Evolutionary conservation across 2,888 invertebrate genomes (phyloP).

Genomic region (Rhyacophila evoluta): DNA sequence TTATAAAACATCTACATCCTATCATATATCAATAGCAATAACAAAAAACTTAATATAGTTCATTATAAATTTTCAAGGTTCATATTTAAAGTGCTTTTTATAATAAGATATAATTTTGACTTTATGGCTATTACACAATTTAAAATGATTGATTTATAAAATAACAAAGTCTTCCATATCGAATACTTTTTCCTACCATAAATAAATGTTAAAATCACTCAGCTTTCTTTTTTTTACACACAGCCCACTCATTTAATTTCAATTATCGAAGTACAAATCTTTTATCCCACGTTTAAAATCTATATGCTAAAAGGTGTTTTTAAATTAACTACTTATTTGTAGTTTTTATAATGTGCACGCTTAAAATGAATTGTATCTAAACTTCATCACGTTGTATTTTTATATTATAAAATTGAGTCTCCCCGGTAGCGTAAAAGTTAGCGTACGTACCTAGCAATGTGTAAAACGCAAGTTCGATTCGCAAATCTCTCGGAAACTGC

Average conservation of each 20-base stretch:
- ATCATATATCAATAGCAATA: not conserved
- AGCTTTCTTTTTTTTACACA: not conserved
- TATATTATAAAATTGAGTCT: too few relatives aligned
- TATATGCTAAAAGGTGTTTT: too few relatives aligned
- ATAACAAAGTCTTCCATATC: not conserved
- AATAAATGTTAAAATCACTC: not conserved
- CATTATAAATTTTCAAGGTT: not conserved
- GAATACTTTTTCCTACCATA: too few relatives aligned
- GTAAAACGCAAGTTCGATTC: too few relatives aligned
- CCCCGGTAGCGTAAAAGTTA: too few relatives aligned
- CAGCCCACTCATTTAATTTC: not conserved
- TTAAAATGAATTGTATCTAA: too few relatives aligned
- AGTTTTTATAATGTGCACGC: too few relatives aligned
- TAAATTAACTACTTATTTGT: too few relatives aligned
- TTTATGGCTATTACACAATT: too few relatives aligned
- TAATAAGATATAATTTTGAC: not conserved
- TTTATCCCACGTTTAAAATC: not conserved
- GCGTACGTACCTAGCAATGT: too few relatives aligned
- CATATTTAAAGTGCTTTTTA: not conserved
- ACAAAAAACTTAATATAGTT: not conserved
- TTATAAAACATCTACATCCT: not conserved
- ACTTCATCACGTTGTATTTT: too few relatives aligned
- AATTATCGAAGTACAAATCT: not conserved
- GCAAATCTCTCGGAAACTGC: too few relatives aligned
- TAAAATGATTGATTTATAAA: not conserved